Evolutionary conservation across 2,888 invertebrate genomes (phyloP).

Genomic region (Ernsta delagoae): DNA sequence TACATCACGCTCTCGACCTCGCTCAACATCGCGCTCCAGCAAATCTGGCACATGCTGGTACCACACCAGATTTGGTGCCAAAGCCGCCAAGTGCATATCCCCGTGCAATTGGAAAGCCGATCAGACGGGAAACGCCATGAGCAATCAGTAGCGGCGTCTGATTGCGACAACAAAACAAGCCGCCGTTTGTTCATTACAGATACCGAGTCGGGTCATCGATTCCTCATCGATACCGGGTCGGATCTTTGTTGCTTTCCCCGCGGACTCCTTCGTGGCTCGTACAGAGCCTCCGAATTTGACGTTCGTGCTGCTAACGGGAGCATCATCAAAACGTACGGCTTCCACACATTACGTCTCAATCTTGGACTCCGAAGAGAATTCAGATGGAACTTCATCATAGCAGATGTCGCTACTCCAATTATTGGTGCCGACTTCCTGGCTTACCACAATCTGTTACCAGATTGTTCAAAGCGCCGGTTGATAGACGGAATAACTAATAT

Average conservation of each 20-base stretch:
- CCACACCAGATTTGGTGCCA: conserved; percentile 23
- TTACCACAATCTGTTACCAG: conserved; percentile 38
- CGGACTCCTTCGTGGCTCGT: conserved; percentile 7
- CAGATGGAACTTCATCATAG: conserved; percentile 38
- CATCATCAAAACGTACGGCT: conserved; percentile 38
- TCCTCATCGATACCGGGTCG: conserved; percentile 39
- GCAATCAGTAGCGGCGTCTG: conserved; percentile 41
- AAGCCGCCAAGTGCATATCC: conserved; percentile 21
- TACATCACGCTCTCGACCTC: not conserved
- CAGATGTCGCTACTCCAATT: conserved; percentile 38
- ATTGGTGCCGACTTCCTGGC: conserved; percentile 40
- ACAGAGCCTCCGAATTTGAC: conserved; percentile 33
- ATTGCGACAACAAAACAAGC: conserved; percentile 29
- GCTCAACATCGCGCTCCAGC: not conserved
- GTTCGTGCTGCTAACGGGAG: conserved; percentile 40
- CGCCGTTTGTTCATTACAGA: conserved; percentile 39
- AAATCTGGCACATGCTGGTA: conserved; percentile 29
- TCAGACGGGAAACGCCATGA: conserved; percentile 34
- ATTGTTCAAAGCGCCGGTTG: conserved; percentile 27
- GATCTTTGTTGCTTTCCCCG: conserved; percentile 38
- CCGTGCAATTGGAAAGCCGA: conserved; percentile 35
- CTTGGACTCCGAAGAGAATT: conserved; percentile 38
- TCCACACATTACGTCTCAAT: conserved; percentile 17
- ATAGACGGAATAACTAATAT: conserved; percentile 35
- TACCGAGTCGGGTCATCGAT: conserved; percentile 29